Conservation (phyloP, 2,797 vertebrate genomes). For the Syngnathus rostellatus region DNA sequence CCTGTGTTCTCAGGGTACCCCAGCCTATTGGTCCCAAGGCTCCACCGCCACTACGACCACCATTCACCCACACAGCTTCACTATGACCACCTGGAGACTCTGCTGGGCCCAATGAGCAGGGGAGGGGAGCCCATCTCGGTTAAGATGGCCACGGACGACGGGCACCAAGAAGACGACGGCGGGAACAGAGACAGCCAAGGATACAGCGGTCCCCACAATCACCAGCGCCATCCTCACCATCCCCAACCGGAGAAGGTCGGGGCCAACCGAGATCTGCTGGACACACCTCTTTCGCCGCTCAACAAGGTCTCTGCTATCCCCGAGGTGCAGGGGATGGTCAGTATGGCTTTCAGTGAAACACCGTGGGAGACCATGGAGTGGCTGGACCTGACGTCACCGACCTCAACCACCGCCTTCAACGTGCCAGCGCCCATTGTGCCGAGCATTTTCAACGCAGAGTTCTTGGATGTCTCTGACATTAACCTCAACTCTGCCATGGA, state of each 20-base stretch:
- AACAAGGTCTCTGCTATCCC: constrained; percentile 74
- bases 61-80: constrained; percentile 65
- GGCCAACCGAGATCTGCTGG: constrained; percentile 78
- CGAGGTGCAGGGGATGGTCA: constrained; percentile 68
- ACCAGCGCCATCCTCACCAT: constrained; percentile 57
- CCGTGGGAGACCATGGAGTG: constrained; percentile 98
- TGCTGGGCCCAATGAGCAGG: constrained; percentile 71
- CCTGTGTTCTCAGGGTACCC: constrained; percentile 77
- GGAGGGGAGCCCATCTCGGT: constrained; percentile 72
- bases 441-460: constrained; percentile 95
- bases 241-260: constrained; percentile 76
- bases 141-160: constrained; percentile 76
- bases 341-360: constrained; percentile 86
- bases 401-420: constrained; percentile 77
- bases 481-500: constrained; percentile 93
- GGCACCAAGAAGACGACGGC: constrained; percentile 71
- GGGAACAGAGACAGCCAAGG: constrained; percentile 62
- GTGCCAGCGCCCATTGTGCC: constrained; percentile 73
- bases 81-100: constrained; percentile 74
- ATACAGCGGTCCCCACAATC: constrained; percentile 70
- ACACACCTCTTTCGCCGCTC: constrained; percentile 79
- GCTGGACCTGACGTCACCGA: constrained; percentile 90
- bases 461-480: constrained; percentile 93
- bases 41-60: constrained; percentile 76
- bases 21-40: constrained; percentile 66